phyloP scores from a whole-genome alignment of 1,140 invertebrate genomes.

The Choristoneura fumiferana region DNA sequence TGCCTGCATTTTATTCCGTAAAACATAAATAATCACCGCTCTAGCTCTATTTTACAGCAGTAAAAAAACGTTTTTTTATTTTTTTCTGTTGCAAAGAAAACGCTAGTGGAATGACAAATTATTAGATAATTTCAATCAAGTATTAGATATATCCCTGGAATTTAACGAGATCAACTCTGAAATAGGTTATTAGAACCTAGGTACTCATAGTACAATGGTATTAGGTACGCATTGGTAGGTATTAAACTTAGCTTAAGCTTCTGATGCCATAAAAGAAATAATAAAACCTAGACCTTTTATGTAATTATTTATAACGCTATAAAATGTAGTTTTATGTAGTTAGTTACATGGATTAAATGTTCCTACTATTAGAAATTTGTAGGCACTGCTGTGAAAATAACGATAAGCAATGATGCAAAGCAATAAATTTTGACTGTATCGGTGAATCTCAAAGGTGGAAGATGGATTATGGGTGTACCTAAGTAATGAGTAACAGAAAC shows the following conservation, averaged over 20 bases:
- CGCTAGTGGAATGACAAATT: too few relatives aligned
- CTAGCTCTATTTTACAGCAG: not conserved
- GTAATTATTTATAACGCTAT: too few relatives aligned
- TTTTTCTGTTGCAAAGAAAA: too few relatives aligned
- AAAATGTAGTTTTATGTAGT: too few relatives aligned
- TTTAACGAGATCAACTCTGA: not conserved
- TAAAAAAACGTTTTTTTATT: too few relatives aligned
- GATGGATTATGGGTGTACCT: not conserved
- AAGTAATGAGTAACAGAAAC: too few relatives aligned
- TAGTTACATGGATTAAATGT: conserved; percentile 4
- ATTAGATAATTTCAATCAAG: not conserved
- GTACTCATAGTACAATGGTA: conserved; percentile 9
- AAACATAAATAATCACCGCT: too few relatives aligned
- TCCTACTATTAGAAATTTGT: not conserved
- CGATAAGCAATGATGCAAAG: conserved; percentile 7
- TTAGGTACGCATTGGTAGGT: conserved; percentile 6
- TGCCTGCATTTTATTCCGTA: too few relatives aligned
- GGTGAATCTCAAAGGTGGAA: not conserved
- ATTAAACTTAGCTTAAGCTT: not conserved
- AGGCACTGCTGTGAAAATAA: not conserved
- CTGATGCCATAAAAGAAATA: conserved; percentile 1
- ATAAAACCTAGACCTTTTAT: too few relatives aligned
- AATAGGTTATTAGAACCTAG: not conserved
- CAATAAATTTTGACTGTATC: conserved; percentile 1
- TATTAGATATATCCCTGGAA: not conserved